phyloP scores from a whole-genome alignment of 2,888 invertebrate species.

The Aproaerema taeniolella region DNA sequence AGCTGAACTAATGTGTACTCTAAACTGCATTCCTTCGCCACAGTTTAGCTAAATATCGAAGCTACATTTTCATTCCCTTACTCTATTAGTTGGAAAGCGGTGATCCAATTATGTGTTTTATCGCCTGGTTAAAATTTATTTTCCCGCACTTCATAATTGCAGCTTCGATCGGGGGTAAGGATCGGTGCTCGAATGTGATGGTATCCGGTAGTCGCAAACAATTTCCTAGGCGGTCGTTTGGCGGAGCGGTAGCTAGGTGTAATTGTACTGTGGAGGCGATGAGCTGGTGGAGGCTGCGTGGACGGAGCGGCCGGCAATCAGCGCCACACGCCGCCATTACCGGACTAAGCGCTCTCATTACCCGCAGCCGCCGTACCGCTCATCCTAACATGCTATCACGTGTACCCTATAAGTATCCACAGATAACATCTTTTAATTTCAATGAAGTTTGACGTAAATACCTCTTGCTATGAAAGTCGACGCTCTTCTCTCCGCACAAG shows the following conservation, averaged over 20 bases:
- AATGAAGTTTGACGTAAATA: slow-evolving; percentile 27
- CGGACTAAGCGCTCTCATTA: slow-evolving; percentile 58
- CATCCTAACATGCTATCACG: slow-evolving; percentile 30
- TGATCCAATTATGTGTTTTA: slow-evolving; percentile 29
- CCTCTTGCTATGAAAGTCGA: slow-evolving; percentile 3
- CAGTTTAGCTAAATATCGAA: slow-evolving; percentile 28
- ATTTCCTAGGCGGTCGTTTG: slow-evolving; percentile 35
- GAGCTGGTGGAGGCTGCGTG: slow-evolving; percentile 42
- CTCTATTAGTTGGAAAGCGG: slow-evolving; percentile 26
- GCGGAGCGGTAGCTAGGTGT: slow-evolving; percentile 35
- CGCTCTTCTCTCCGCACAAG: slow-evolving; percentile 9
- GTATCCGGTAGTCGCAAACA: slow-evolving; percentile 26
- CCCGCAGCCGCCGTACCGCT: slow-evolving; percentile 34
- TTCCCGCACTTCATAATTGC: slow-evolving; percentile 13
- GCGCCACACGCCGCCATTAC: slow-evolving; percentile 41
- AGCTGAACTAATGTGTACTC: slow-evolving; percentile 39
- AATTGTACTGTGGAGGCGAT: slow-evolving; percentile 39
- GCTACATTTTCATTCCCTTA: slow-evolving; percentile 30
- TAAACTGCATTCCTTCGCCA: slow-evolving; percentile 33
- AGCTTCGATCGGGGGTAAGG: slow-evolving; percentile 12
- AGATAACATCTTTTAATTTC: slow-evolving; percentile 48
- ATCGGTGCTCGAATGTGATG: slow-evolving; percentile 19
- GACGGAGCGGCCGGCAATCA: slow-evolving; percentile 46
- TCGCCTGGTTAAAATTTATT: slow-evolving; percentile 20
- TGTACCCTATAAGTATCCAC: slow-evolving; percentile 32